These are phyloP conservation scores for Orgyia antiqua DNA, from an alignment of 2,888 invertebrate genomes.

Conservation along the genomic window DNA sequence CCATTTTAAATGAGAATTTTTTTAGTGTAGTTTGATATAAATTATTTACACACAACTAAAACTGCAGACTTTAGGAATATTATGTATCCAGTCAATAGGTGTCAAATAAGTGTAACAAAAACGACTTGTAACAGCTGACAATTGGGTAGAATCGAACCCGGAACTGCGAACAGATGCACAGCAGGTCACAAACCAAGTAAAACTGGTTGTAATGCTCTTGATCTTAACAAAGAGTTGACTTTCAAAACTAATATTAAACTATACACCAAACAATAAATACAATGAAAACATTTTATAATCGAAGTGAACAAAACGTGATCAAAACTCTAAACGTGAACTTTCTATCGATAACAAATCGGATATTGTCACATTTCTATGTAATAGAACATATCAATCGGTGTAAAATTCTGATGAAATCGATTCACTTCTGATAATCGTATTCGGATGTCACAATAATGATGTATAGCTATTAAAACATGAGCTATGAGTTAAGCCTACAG, in stretches of 20 bases:
- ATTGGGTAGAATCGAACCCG: slow-evolving; percentile 35
- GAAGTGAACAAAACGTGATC: slow-evolving; percentile 26
- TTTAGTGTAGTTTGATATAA: not conserved
- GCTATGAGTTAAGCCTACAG: slow-evolving; percentile 7
- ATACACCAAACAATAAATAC: slow-evolving; percentile 10
- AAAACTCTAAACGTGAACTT: slow-evolving; percentile 24
- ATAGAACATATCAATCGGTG: slow-evolving; percentile 28
- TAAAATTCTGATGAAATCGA: slow-evolving; percentile 36
- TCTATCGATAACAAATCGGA: slow-evolving; percentile 29
- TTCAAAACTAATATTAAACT: slow-evolving; percentile 21
- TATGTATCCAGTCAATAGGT: no score
- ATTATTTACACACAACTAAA: not conserved
- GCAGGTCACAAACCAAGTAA: slow-evolving; percentile 14
- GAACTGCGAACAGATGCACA: slow-evolving; percentile 34
- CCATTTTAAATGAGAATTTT: not conserved
- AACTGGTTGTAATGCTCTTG: slow-evolving; percentile 32
- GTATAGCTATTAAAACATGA: slow-evolving; percentile 5
- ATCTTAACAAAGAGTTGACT: slow-evolving; percentile 28
- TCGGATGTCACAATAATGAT: slow-evolving; percentile 22
- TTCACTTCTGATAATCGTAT: slow-evolving; percentile 15
- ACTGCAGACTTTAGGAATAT: no score
- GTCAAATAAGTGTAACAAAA: no score
- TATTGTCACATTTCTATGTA: slow-evolving; percentile 26
- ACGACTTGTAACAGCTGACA: no score
- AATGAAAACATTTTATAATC: slow-evolving; percentile 18